Percentiles rank a stretch among this genome's conserved stretches.
Conservation (phyloP, 1,140 invertebrate genomes). For the Drosophila ercepeae region DNA sequence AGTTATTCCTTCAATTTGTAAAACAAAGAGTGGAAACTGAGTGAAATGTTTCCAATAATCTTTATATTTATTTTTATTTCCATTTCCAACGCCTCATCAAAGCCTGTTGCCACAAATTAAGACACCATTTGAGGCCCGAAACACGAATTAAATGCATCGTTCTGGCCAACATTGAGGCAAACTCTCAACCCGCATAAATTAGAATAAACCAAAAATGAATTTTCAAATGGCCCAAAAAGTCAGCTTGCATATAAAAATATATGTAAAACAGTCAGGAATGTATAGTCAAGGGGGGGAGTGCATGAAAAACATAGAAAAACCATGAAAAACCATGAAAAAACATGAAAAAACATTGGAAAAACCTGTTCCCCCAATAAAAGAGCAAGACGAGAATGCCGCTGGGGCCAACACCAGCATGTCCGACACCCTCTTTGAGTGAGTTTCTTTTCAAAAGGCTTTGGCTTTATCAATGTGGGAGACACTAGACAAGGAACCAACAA, state of each 20-base stretch:
- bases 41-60: constrained; percentile 33
- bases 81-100: constrained; percentile 29
- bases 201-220: constrained; percentile 61
- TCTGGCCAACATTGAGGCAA: constrained; percentile 58
- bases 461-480: constrained; percentile 75
- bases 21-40: neutral
- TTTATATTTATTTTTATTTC: constrained; percentile 23
- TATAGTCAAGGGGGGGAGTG: constrained; percentile 10
- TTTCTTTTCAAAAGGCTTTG: constrained; percentile 69
- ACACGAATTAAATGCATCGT: constrained; percentile 69
- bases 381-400: constrained; percentile 20
- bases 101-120: constrained; percentile 34
- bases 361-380: constrained; percentile 53
- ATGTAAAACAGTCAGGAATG: constrained; percentile 34
- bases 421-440: constrained; percentile 66
- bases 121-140: constrained; percentile 27
- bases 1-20: constrained; percentile 39
- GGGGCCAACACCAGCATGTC: constrained; percentile 65
- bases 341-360: no score
- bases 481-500: constrained; percentile 16
- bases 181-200: constrained; percentile 72
- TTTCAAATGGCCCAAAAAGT: constrained; percentile 54
- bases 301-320: constrained; percentile 58
- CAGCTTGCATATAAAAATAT: constrained; percentile 2
- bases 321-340: no score